A percentile compares a stretch with the other conserved stretches of the same genome.
phyloP scores from a whole-genome alignment of 2,113 vertebrate genomes.

The Chaetura pelagica region DNA sequence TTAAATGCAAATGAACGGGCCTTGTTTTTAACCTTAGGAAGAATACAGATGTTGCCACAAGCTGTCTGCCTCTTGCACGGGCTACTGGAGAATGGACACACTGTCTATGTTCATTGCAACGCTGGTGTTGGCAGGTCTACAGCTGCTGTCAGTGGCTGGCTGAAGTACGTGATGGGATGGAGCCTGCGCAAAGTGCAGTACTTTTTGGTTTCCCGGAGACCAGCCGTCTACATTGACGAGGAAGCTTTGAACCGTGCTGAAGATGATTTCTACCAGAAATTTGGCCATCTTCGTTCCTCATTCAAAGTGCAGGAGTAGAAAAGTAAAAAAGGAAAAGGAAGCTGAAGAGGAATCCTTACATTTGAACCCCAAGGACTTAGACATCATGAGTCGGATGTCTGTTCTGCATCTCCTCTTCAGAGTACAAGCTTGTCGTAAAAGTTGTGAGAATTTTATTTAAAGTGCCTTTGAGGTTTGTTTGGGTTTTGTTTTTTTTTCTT shows the following conservation, averaged over 20 bases:
- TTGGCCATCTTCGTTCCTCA: slow-evolving; percentile 81
- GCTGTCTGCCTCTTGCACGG: slow-evolving; percentile 92
- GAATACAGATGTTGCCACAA: slow-evolving; percentile 92
- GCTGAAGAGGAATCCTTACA: neutral
- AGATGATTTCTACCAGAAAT: slow-evolving; percentile 89
- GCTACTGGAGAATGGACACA: slow-evolving; percentile 91
- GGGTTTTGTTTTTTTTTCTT: neutral
- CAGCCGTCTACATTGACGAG: slow-evolving; percentile 92
- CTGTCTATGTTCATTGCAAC: slow-evolving; percentile 94
- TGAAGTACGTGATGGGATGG: slow-evolving; percentile 92
- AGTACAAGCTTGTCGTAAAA: neutral
- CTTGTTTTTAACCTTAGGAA: slow-evolving; percentile 78
- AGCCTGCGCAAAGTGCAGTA: slow-evolving; percentile 91
- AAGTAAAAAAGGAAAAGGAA: neutral
- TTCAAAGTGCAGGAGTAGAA: slow-evolving; percentile 45
- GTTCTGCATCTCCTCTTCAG: neutral
- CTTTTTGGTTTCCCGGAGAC: slow-evolving; percentile 84
- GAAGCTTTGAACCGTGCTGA: slow-evolving; percentile 87
- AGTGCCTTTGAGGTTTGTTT: neutral
- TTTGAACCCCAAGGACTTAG: neutral
- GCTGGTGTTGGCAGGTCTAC: slow-evolving; percentile 94
- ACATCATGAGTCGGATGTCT: neutral
- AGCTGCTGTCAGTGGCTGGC: slow-evolving; percentile 89
- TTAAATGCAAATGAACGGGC: neutral
- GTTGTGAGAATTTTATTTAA: neutral